Evolutionary conservation across 2,888 invertebrate species (phyloP).

Genomic region (Sinodicranocentrus sp.): DNA sequence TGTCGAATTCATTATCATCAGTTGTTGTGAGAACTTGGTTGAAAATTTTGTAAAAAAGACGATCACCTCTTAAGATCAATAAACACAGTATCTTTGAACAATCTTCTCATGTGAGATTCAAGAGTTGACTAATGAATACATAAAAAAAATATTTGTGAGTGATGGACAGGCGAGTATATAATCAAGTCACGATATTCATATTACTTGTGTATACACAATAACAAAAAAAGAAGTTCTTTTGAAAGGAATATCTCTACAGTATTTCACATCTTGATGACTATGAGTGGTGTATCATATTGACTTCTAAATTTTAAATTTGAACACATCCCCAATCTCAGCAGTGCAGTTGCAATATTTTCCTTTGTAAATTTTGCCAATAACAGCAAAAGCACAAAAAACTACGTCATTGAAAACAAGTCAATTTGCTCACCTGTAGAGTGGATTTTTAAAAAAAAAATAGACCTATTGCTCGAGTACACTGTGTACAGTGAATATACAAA

Average conservation of each 20-base stretch:
- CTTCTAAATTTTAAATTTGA: no score
- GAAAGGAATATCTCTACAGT: neutral
- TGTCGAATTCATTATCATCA: no score
- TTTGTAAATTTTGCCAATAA: conserved; percentile 7
- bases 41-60: no score
- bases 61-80: no score
- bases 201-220: neutral
- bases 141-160: conserved; percentile 30
- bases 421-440: conserved; percentile 52
- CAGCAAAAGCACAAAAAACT: conserved; percentile 33
- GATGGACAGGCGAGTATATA: conserved; percentile 50
- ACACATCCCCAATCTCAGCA: no score
- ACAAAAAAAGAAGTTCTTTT: no score
- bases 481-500: no score
- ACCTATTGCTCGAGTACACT: no score
- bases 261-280: neutral
- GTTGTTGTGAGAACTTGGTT: no score
- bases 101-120: no score
- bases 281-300: neutral
- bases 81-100: no score
- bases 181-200: conserved; percentile 57
- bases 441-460: conserved; percentile 18
- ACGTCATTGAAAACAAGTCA: conserved; percentile 49
- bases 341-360: conserved; percentile 7
- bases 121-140: conserved; percentile 55